These are phyloP conservation scores for Spermophilus dauricus DNA, from an alignment of 2,113 vertebrate species.

Conservation along the genomic window DNA sequence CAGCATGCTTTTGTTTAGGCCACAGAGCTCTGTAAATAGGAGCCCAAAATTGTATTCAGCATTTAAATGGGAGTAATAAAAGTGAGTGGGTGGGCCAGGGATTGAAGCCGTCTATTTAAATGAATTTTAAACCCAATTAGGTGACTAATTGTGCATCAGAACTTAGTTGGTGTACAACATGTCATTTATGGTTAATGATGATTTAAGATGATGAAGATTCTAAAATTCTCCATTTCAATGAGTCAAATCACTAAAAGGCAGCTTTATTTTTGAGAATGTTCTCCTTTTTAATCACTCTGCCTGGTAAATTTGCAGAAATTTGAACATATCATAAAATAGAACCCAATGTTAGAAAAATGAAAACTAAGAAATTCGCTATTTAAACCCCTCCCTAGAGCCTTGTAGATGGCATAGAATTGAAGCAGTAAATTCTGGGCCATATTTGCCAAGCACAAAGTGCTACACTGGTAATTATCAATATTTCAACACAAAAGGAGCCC, in stretches of 20 bases:
- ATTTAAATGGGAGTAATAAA: constrained; percentile 59
- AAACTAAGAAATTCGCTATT: not conserved
- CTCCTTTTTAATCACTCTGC: constrained; percentile 27
- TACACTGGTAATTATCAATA: not conserved
- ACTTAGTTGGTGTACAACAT: constrained; percentile 63
- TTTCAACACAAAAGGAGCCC: constrained; percentile 29
- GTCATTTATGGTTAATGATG: constrained; percentile 75
- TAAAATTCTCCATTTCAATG: constrained; percentile 47
- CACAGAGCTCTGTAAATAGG: not conserved
- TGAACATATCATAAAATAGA: not conserved
- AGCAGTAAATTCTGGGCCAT: not conserved
- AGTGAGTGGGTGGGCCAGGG: constrained; percentile 66
- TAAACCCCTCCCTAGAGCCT: not conserved
- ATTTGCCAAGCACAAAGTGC: constrained; percentile 6
- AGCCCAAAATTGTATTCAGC: constrained; percentile 1
- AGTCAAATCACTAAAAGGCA: constrained; percentile 41
- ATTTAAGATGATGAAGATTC: constrained; percentile 67
- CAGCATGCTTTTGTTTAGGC: not conserved
- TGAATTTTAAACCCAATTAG: constrained; percentile 80
- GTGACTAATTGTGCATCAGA: constrained; percentile 78
- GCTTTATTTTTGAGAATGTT: constrained; percentile 39
- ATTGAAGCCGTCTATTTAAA: constrained; percentile 67
- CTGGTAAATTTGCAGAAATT: not conserved
- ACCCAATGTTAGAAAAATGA: not conserved
- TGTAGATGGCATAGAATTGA: not conserved